A percentile compares a stretch with the other conserved stretches of the same genome.
Evolutionary conservation across 2,888 invertebrate genomes (phyloP).

Genomic region (Eucera pruinosa): DNA sequence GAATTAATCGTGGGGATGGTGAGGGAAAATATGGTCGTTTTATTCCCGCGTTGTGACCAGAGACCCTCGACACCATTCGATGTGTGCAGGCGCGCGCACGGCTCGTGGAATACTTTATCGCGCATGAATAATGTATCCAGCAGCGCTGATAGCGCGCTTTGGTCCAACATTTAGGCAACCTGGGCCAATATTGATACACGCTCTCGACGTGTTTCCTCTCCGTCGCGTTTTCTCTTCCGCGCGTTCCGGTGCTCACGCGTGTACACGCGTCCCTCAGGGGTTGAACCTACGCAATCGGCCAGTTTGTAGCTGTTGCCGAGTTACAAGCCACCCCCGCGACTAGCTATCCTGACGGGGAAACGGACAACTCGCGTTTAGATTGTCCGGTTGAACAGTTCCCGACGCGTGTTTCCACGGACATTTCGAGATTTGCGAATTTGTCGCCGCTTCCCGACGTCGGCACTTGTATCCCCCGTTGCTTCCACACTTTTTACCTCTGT

Average conservation of each 20-base stretch:
- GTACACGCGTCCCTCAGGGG: slow-evolving; percentile 9
- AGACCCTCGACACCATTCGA: background rate
- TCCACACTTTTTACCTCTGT: too few relatives aligned
- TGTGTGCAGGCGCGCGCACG: slow-evolving; percentile 41
- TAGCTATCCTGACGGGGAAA: background rate
- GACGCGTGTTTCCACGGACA: slow-evolving; percentile 5
- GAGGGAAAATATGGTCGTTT: slow-evolving; percentile 27
- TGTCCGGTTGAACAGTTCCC: too few relatives aligned
- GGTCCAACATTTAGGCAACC: slow-evolving; percentile 72
- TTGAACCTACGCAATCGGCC: too few relatives aligned
- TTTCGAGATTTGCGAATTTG: slow-evolving; percentile 18
- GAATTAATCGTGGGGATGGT: background rate
- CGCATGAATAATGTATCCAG: slow-evolving; percentile 73
- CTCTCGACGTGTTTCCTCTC: slow-evolving; percentile 57
- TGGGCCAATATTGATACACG: slow-evolving; percentile 71
- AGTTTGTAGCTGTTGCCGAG: too few relatives aligned
- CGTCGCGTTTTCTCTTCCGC: slow-evolving; percentile 6
- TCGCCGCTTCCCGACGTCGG: background rate
- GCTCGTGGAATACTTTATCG: slow-evolving; percentile 71
- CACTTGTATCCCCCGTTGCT: too few relatives aligned
- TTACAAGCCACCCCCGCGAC: slow-evolving; percentile 6
- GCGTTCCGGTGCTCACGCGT: too few relatives aligned
- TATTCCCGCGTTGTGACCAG: background rate
- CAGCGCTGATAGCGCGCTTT: slow-evolving; percentile 61
- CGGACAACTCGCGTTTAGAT: too few relatives aligned